Base-by-base conservation (phyloP, 2,113 vertebrate genomes). In the Leucosticte australis region DNA sequence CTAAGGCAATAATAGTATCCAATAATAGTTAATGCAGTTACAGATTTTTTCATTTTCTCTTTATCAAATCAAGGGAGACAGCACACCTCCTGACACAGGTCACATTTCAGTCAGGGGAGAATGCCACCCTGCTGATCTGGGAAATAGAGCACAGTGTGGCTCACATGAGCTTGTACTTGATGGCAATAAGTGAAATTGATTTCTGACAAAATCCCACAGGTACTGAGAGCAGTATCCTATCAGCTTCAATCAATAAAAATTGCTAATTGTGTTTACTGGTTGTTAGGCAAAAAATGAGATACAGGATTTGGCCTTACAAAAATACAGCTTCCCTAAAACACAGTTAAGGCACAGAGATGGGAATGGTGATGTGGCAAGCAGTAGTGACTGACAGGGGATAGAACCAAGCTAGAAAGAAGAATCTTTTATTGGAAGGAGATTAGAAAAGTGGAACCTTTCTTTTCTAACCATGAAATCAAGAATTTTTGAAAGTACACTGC, bases 351-450 rank as follows among this genome's bases (percentile, higher is more conserved):
- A 67, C 5, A 57, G 49, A 71, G 49, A 49, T 24, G 57, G 65
- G 60, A 91, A 42, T 0, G 0, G 15, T 35, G 23, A 17, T 52
- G 24, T 0, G 1, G 46, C 5, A 67, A 28, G 19, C 4, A 24
- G 1, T 22, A 10, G 52, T 65, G 53, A 49, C 33, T 77, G 56
- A 19, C 10, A 21, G 55, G 27, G 26, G 31, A 13, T 15, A 39
- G 31, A 71, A 56, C 44, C 49, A 60, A 74, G 9, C 39, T 49
- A 46, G 63, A 87, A 50, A 53, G 39, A 88, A 52, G 28, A 2
- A 59, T 17, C 30, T 63, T 47, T 55, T n/a, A 37, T 37, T 73
- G 21, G n/a, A 73, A 67, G 28, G 28, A 62, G 26, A 57, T 30
- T 30, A 33, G 17, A 76, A 73, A 79, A 7, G 17, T 47, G 10